These are phyloP conservation scores for Hoplodrina ambigua DNA, from an alignment of 2,888 invertebrate species.

Conservation along the genomic window DNA sequence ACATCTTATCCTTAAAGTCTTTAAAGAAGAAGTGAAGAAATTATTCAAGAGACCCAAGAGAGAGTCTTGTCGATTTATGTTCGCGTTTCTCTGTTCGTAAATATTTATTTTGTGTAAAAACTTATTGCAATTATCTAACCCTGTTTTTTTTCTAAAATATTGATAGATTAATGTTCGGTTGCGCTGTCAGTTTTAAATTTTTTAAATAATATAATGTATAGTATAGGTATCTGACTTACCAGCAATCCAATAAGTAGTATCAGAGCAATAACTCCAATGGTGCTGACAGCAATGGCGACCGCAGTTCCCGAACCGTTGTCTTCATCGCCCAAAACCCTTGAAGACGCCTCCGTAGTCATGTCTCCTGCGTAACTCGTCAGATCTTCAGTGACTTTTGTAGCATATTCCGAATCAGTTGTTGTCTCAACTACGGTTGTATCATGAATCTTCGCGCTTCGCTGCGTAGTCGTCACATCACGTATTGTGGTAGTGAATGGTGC, in stretches of 20 bases:
- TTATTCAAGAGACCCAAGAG: not conserved
- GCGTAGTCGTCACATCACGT: conserved; percentile 62
- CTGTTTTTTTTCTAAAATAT: too few species aligned
- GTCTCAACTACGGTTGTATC: conserved; percentile 71
- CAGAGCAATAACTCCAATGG: conserved; percentile 94
- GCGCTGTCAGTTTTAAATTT: not conserved
- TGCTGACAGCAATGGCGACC: conserved; percentile 95
- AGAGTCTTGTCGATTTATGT: not conserved
- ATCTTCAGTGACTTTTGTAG: conserved; percentile 77
- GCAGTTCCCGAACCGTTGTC: conserved; percentile 92
- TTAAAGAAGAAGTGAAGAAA: not conserved
- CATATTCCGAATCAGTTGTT: conserved; percentile 69
- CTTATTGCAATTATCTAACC: too few species aligned
- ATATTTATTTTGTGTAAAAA: not conserved
- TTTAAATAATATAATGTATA: not conserved
- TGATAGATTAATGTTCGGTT: too few species aligned
- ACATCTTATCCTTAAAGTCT: not conserved
- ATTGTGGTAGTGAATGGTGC: conserved; percentile 29
- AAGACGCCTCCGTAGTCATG: conserved; percentile 80
- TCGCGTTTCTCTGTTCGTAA: not conserved
- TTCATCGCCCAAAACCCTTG: conserved; percentile 75
- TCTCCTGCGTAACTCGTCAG: conserved; percentile 76
- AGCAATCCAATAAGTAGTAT: conserved; percentile 94
- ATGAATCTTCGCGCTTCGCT: conserved; percentile 66
- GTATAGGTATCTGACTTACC: conserved; percentile 91